Evolutionary conservation across 2,888 invertebrate species (phyloP), one percentile per base, ranked within the genome.

Genomic region (Lissonota sp.): DNA sequence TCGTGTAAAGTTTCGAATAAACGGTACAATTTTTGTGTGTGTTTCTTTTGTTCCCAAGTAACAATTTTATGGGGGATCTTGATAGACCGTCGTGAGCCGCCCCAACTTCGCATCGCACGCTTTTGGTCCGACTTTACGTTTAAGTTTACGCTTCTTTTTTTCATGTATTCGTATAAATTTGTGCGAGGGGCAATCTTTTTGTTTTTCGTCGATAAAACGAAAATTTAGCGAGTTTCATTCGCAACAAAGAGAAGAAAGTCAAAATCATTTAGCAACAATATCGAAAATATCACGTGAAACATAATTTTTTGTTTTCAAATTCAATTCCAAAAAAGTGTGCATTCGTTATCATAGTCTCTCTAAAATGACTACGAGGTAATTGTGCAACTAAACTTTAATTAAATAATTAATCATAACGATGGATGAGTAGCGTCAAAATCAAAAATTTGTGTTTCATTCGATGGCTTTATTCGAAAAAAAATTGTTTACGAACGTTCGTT

Each of bases 41-140:
- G n/a, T 26, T n/a, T 40, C 44, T 58, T 46, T 79, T 75, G 74
- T 79, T 69, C 75, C 79, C 79, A 79, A 75, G 57, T 51, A 53
- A 62, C 73, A 39, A 60, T 66, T 40, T 72, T 55, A 44, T 71
- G 49, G 74, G 79, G 49, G 64, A 26, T 26, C 63, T n/a, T 58
- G 69, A 55, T 69, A 70, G 74, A 75, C 79, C 62, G 64, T 79
- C 26, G 58, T 66, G 74, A 73, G 79, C 64, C 63, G 51, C 73
- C 58, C 26, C 14, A 62, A 57, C 63, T 46, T 74, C 57, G 60
- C 51, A 64, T 39, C 79, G 82, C 57, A 76, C 71, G 67, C 60
- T 72, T 73, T 82, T 82, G 82, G 82, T 82, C 80, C 77, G 77
- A 72, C 71, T 74, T 67, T 60, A 55, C 16, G 60, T 42, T 51